Base-by-base conservation (phyloP, 64 coral and sea anemone genomes). In the Astreopora myriophthalma region DNA sequence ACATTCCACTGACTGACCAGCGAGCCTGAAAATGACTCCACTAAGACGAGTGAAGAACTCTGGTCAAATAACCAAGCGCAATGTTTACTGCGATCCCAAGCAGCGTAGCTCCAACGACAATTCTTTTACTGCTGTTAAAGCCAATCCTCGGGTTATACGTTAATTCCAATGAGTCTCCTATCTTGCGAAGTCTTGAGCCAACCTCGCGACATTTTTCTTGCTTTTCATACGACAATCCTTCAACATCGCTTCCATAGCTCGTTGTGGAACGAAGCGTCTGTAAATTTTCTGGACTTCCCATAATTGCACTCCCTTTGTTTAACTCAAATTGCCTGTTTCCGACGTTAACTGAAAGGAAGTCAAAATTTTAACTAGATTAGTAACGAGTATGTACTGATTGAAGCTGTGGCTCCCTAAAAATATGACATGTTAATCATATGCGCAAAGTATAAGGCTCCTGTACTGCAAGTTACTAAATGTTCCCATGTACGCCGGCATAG, bases 31-130 rank as follows among this genome's bases (percentile, higher is more conserved):
- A n/a, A n/a, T n/a, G n/a, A n/a, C n/a, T n/a, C 11, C 31, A 71
- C 28, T 71, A 10, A 34, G 11, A 19, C 19, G 12, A 19, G 5
- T 17, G 7, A 37, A 73, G 33, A 0, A 61, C 34, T 13, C 51
- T 22, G 33, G 20, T 52, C 8, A 81, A 25, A 6, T 83, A 60
- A 36, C 34, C 30, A 22, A 83, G 3, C 14, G 34, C 20, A 38
- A 83, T 83, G 79, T 65, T 83, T n/a, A 32, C 38, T 3, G 57
- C 31, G 20, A 83, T 83, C 13, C 55, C 79, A 0, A 83, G 52
- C 33, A 83, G 19, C 13, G 52, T 37, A 17, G 29, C 19, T 63
- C 79, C 79, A 6, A 83, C 65, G 8, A 65, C 2, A 12, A 83
- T 38, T 12, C 57, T 63, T 33, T 28, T 19, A 37, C 16, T 34